These are phyloP conservation scores for Thalassophryne amazonica DNA, from an alignment of 2,797 vertebrate genomes.

Conservation along the genomic window DNA sequence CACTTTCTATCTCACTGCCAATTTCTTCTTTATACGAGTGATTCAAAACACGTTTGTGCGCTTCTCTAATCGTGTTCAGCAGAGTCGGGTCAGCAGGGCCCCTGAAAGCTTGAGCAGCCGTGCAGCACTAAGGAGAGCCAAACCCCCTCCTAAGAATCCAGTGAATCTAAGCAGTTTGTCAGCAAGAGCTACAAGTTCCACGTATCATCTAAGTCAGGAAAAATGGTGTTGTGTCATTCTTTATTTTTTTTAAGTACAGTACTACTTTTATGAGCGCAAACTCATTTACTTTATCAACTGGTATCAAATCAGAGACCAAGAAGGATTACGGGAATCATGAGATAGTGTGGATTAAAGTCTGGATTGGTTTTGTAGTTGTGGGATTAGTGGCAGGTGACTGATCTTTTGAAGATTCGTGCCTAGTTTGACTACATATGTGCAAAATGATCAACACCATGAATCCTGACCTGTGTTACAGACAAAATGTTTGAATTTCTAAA, in stretches of 20 bases:
- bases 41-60: background rate
- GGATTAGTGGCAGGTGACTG: constrained; percentile 36
- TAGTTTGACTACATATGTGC: constrained; percentile 7
- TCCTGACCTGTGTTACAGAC: no score
- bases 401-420: constrained; percentile 11
- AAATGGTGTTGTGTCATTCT: no score
- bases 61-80: constrained; percentile 6
- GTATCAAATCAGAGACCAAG: constrained; percentile 34
- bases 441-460: constrained; percentile 1
- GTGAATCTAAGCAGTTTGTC: constrained; percentile 48
- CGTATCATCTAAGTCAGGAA: constrained; percentile 25
- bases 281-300: no score
- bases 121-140: constrained; percentile 46
- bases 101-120: constrained; percentile 34
- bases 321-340: constrained; percentile 71
- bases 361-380: constrained; percentile 19
- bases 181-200: constrained; percentile 57
- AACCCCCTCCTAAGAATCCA: constrained; percentile 28
- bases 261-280: no score
- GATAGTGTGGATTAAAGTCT: constrained; percentile 58
- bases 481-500: no score
- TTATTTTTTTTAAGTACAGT: no score
- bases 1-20: background rate
- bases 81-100: constrained; percentile 30
- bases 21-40: background rate